Conservation (phyloP, 2,113 vertebrate genomes). For the Tamias sibiricus region DNA sequence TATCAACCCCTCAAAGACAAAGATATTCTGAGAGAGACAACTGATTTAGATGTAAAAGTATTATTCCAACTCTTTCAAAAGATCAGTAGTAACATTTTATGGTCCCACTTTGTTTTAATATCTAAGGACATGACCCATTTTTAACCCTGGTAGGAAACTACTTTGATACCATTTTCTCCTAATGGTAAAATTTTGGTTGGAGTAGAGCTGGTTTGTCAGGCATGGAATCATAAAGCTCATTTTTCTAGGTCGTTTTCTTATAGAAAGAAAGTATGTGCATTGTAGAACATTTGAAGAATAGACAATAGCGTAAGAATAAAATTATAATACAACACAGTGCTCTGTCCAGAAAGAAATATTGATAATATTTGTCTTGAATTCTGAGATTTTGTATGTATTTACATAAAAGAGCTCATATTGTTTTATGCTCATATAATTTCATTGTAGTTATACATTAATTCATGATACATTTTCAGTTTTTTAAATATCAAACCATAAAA, state of each 20-base stretch:
- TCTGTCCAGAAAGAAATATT: background rate
- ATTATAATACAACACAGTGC: background rate
- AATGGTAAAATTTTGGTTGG: background rate
- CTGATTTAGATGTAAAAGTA: background rate
- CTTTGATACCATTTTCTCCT: constrained; percentile 7
- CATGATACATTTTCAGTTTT: constrained; percentile 30
- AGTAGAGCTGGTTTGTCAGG: background rate
- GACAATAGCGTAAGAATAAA: background rate
- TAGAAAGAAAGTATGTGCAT: background rate
- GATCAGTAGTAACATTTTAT: background rate
- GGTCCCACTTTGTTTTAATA: background rate
- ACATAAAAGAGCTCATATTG: background rate
- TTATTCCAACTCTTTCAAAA: background rate
- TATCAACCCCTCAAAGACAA: background rate
- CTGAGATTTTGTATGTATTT: background rate
- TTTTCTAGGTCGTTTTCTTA: background rate
- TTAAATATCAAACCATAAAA: background rate
- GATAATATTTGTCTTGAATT: constrained; percentile 9
- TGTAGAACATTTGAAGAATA: background rate
- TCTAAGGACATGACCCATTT: background rate
- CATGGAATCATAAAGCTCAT: background rate
- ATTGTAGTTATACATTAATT: background rate
- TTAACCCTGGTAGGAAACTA: background rate
- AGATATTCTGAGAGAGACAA: background rate
- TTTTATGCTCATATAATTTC: background rate